Percentiles rank a stretch among this genome's conserved stretches.
These are phyloP conservation scores for Clanis bilineata DNA, from an alignment of 2,888 invertebrate species.

Conservation along the genomic window DNA sequence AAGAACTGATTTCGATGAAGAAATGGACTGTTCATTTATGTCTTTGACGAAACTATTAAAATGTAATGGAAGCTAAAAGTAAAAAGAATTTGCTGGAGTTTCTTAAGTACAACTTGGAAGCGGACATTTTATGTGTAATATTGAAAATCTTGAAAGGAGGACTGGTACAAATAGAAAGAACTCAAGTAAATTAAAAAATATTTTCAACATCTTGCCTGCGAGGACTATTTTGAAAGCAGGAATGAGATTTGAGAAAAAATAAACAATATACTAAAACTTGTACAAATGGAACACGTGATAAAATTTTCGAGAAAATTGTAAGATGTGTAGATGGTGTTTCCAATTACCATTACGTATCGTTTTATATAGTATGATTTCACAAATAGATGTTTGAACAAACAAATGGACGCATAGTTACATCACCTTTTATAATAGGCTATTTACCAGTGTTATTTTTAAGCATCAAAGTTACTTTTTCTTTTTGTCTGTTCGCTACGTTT, in stretches of 20 bases:
- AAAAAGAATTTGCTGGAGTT: background rate
- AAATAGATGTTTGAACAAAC: too few relatives aligned
- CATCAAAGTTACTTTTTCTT: too few relatives aligned
- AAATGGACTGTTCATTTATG: background rate
- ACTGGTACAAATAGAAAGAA: constrained; percentile 13
- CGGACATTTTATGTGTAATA: background rate
- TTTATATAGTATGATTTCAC: background rate
- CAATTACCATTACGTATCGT: background rate
- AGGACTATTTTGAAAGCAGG: background rate
- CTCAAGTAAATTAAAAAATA: constrained; percentile 23
- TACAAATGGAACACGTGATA: constrained; percentile 30
- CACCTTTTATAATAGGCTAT: too few relatives aligned
- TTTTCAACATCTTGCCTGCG: background rate
- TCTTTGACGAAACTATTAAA: background rate
- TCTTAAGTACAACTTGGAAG: background rate
- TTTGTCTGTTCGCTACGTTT: too few relatives aligned
- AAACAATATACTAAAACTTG: constrained; percentile 31
- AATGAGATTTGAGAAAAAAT: constrained; percentile 23
- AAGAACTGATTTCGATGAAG: background rate
- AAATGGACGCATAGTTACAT: too few relatives aligned
- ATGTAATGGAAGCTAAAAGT: background rate
- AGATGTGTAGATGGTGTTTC: constrained; percentile 15
- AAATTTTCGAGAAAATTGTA: constrained; percentile 30
- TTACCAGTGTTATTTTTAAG: too few relatives aligned
- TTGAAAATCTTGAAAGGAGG: background rate